Evolutionary conservation across 2,888 invertebrate species (phyloP).

Genomic region (Loripinus fragilis): DNA sequence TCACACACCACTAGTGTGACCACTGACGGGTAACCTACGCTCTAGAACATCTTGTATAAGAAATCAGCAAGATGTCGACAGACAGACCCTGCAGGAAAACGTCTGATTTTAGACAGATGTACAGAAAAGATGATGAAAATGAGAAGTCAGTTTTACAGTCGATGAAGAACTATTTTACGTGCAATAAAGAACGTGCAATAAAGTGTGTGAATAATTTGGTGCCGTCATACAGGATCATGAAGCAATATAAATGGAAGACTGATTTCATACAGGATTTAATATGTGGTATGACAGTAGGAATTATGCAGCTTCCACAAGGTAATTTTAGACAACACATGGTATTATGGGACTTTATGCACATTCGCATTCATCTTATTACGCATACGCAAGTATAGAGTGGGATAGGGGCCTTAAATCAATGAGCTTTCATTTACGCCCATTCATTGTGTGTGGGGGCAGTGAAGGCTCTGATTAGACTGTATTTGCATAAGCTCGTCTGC

Average conservation of each 20-base stretch:
- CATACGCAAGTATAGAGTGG: too few relatives aligned
- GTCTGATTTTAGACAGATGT: slow-evolving; percentile 54
- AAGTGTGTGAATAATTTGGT: slow-evolving; percentile 64
- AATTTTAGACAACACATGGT: too few relatives aligned
- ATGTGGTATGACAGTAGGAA: slow-evolving; percentile 92
- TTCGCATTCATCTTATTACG: too few relatives aligned
- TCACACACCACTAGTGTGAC: too few relatives aligned
- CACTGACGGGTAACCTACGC: too few relatives aligned
- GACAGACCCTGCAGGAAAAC: slow-evolving; percentile 38
- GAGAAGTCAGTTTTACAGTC: slow-evolving; percentile 9
- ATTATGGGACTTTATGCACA: too few relatives aligned
- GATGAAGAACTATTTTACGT: slow-evolving; percentile 37
- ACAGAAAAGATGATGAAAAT: slow-evolving; percentile 37
- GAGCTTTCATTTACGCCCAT: too few relatives aligned
- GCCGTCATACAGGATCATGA: slow-evolving; percentile 79
- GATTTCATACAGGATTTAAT: slow-evolving; percentile 90
- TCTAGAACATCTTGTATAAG: too few relatives aligned
- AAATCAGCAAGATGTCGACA: slow-evolving; percentile 27
- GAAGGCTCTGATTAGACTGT: too few relatives aligned
- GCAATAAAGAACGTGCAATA: slow-evolving; percentile 62
- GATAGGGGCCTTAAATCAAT: too few relatives aligned
- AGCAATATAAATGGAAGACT: slow-evolving; percentile 76
- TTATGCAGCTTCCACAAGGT: slow-evolving; percentile 84
- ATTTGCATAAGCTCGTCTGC: too few relatives aligned
- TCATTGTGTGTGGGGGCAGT: too few relatives aligned